Percentiles rank a stretch among this genome's conserved stretches.
These are phyloP conservation scores for Argyrosomus regius DNA, from an alignment of 2,797 vertebrate species.

Conservation along the genomic window DNA sequence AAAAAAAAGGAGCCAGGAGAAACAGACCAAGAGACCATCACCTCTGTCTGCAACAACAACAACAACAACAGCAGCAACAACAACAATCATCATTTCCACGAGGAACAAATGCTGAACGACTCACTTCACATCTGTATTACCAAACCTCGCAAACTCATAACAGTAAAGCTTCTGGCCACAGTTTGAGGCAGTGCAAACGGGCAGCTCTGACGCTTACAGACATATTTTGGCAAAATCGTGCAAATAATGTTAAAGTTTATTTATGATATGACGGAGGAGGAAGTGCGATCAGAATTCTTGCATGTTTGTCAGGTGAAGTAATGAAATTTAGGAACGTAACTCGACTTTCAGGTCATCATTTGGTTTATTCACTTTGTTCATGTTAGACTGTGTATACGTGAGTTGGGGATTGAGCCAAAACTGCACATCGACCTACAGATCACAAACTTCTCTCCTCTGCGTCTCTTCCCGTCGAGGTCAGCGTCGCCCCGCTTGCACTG, in stretches of 20 bases:
- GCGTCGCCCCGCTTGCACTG: conserved; percentile 38
- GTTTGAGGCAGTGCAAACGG: conserved; percentile 48
- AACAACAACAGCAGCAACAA: conserved; percentile 13
- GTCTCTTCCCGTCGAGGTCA: background rate
- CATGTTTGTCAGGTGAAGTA: conserved; percentile 2
- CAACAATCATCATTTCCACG: conserved; percentile 32
- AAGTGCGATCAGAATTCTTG: background rate
- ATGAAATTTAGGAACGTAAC: background rate
- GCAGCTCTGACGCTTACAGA: conserved; percentile 10
- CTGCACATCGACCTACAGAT: background rate
- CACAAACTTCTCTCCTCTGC: background rate
- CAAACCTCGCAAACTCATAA: conserved; percentile 29
- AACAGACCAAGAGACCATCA: conserved; percentile 42
- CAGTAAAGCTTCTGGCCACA: conserved; percentile 45
- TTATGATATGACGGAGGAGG: background rate
- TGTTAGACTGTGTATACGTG: background rate
- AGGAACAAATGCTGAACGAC: conserved; percentile 40
- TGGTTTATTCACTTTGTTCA: background rate
- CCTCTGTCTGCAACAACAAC: conserved; percentile 42
- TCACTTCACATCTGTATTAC: conserved; percentile 48
- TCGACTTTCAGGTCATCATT: background rate
- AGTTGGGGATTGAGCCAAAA: background rate
- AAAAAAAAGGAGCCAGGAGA: conserved; percentile 53
- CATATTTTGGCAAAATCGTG: background rate
- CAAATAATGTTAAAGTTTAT: background rate